phyloP scores from a whole-genome alignment of 2,888 invertebrate genomes.

The Tenthredo mesomela region DNA sequence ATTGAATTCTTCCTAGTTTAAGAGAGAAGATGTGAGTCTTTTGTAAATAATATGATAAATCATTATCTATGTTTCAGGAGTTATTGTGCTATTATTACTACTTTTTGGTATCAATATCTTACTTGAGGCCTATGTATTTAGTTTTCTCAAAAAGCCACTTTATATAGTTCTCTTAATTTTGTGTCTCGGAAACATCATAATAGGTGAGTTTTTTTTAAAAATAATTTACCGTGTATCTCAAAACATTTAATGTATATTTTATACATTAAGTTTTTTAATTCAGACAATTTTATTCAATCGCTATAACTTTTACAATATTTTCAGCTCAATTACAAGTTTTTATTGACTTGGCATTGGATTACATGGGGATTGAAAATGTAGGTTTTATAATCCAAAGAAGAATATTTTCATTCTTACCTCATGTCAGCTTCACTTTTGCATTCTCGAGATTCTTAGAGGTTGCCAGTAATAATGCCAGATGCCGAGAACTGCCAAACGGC shows the following conservation, averaged over 20 bases:
- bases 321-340: conserved; percentile 43
- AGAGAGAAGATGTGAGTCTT: background rate
- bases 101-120: conserved; percentile 84
- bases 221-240: background rate
- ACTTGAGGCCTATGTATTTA: conserved; percentile 70
- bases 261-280: background rate
- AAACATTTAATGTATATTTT: background rate
- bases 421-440: conserved; percentile 73
- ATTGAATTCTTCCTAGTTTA: background rate
- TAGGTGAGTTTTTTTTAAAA: conserved; percentile 65
- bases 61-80: conserved; percentile 63
- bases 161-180: conserved; percentile 66
- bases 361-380: background rate
- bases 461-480: conserved; percentile 70
- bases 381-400: conserved; percentile 40
- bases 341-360: conserved; percentile 23
- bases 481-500: conserved; percentile 68
- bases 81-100: conserved; percentile 85
- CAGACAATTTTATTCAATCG: background rate
- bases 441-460: conserved; percentile 67
- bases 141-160: conserved; percentile 69
- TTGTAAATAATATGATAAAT: background rate
- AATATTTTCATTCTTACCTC: conserved; percentile 69
- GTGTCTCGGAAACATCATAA: conserved; percentile 66
- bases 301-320: background rate